Base-by-base conservation (phyloP, 2,113 vertebrate genomes). In the Xiphophorus hellerii region DNA sequence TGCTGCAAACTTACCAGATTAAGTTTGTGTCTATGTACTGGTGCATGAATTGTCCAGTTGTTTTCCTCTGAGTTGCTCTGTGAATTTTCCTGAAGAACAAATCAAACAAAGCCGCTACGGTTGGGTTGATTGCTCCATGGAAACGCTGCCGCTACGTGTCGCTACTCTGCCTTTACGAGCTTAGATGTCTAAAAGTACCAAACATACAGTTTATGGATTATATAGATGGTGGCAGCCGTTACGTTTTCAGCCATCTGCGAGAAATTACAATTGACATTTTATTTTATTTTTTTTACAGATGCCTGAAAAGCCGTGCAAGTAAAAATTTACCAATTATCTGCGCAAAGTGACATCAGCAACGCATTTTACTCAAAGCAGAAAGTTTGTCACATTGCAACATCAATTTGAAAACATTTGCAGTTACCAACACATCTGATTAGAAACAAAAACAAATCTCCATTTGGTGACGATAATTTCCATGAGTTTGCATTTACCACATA, bases 401-500 rank as follows among this genome's bases (percentile, higher is more conserved):
- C 78, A 30, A 77, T 76, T 42, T 73, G 5, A 62, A 12, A 28
- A 28, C 4, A 54, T 27, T 65, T 62, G 29, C 0, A 69, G 28
- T 42, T 28, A 73, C 67, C 70, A 67, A 74, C 22, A n/a, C 5
- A 25, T n/a, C 10, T 25, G 5, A 25, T 20, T 2, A 2, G 33
- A 25, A 35, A 35, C 35, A 35, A 35, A 35, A 51, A 8, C 17
- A 54, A 42, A 42, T 42, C 58, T 28, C 27, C 27, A 7, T 69
- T 37, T 73, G 12, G 2, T n/a, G 73, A 66, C 33, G 61, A 15
- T 27, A 15, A 81, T 62, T 62, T 35, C 60, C 31, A 37, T 39
- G 8, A 66, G 66, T 60, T 62, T 22, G 20, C 66, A 28, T 76
- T 82, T 20, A 69, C 62, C 63, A 58, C n/a, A 28, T 69, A 58